Percentiles rank a stretch among this genome's conserved stretches.
Evolutionary conservation across 2,797 vertebrate species (phyloP).

Genomic region (Sebastolobus alascanus): DNA sequence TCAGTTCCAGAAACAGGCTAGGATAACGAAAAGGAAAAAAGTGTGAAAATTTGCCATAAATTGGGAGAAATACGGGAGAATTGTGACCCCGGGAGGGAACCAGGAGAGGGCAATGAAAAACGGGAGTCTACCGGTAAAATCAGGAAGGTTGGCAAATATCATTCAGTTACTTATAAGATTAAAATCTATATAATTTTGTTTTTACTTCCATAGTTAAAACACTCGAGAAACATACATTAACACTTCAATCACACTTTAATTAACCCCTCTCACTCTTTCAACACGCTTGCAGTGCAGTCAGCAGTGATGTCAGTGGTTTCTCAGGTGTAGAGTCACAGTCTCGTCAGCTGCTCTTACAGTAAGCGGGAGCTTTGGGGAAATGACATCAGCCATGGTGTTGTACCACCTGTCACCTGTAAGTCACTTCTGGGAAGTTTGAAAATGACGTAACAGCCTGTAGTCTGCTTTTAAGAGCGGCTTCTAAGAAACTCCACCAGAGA

Average conservation of each 20-base stretch:
- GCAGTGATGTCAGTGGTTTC: constrained; percentile 15
- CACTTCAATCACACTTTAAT: background rate
- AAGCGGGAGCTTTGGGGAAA: constrained; percentile 22
- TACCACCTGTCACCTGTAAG: constrained; percentile 21
- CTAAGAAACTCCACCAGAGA: background rate
- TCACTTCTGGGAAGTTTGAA: constrained; percentile 12
- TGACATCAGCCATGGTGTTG: constrained; percentile 17
- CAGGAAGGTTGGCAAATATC: too few relatives aligned
- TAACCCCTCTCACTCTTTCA: background rate
- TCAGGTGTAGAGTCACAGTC: constrained; percentile 36
- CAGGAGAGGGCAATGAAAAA: too few relatives aligned
- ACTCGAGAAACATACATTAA: background rate
- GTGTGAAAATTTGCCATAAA: too few relatives aligned
- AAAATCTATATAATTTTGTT: too few relatives aligned
- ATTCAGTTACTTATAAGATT: background rate
- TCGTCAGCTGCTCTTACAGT: constrained; percentile 24
- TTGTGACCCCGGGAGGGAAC: too few relatives aligned
- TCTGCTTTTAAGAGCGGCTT: constrained; percentile 4
- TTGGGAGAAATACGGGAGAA: too few relatives aligned
- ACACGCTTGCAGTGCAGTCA: background rate
- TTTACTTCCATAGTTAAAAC: background rate
- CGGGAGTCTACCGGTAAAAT: too few relatives aligned
- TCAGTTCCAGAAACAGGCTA: too few relatives aligned
- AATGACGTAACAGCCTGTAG: background rate
- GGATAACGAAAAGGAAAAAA: too few relatives aligned